Base-by-base conservation (phyloP, 2,888 invertebrate species). In the Drepana falcataria region DNA sequence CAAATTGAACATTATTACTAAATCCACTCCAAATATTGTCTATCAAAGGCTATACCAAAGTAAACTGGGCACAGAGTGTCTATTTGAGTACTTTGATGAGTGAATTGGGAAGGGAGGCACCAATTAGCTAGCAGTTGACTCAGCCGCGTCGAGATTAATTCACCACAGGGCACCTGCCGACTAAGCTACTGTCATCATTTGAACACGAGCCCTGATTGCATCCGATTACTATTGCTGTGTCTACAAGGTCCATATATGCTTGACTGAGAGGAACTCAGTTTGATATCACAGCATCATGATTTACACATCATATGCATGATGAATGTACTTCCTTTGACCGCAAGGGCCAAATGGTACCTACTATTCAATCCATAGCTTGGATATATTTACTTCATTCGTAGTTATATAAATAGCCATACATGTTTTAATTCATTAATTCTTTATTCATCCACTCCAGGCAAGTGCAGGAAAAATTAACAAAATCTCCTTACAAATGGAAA, bases 131-230 rank as follows among this genome's bases (percentile, higher is more conserved):
- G 55, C 58, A 65, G 79, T 78, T 80, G 83, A 83, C 76, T 83
- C 83, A 77, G 82, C 81, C 59, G 58, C 55, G 55, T 62, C 66
- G 71, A 80, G 76, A 81, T 83, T 84, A 81, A 80, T 81, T 81
- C 73, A 77, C 75, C 76, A 65, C 77, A 76, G 71, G 66, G 68
- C 74, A 77, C 76, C 77, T 78, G 66, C 56, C 63, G 60, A 54
- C 73, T 73, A 69, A 74, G 66, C 70, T 65, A 61, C 58, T 65
- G 72, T 71, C 71, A 75, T 75, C 75, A 75, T 73, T 70, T 64
- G 70, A 58, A 48, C 56, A 48, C 53, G 37, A 61, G 61, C 65
- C 55, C 54, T 69, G 68, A 71, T 69, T 72, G 68, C 55, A 55
- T 52, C 59, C 52, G 59, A 58, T 57, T 59, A 44, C 44, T 44